Evolutionary conservation across 2,888 invertebrate species (phyloP), one percentile per base, ranked within the genome.

Genomic region (Graphium colonna): DNA sequence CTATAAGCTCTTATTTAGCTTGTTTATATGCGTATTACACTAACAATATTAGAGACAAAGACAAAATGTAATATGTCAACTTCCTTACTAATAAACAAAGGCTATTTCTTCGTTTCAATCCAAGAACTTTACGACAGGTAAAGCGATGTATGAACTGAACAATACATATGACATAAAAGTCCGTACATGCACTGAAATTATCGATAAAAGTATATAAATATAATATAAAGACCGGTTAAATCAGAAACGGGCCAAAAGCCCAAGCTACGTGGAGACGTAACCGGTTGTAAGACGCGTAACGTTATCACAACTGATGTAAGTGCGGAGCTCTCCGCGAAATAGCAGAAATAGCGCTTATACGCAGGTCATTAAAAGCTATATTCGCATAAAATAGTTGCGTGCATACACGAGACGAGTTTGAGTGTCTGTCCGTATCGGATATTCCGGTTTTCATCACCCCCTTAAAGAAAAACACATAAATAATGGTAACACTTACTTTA

Each of bases 291-390:
- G 69, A 59, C 67, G 68, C 72, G 66, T 79, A 77, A 81, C 73
- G 74, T 83, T 82, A 81, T 73, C 65, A 62, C 55, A 61, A 65
- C 77, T 85, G 84, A 85, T 83, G 84, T 82, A 85, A 85, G 82
- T 69, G 61, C 57, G 55, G 43, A 46, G 40, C 49, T 46, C 16
- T 13, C 16, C n/a, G 41, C 46, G 16, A 17, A 2, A 8, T 31
- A 13, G 44, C 10, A 12, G 33, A 45, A 54, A 21, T 21, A 17
- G 38, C 39, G 31, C 40, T 54, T 49, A 49, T n/a, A 3, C 2
- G 0, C 2, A 18, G 8, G 8, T 0, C 0, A 2, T 21, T 45
- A 45, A 16, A 40, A 36, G 16, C 18, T 26, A 49, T 26, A 45
- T 18, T 38, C 16, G 15, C 5, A 3, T 16, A 1, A 47, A 13